A percentile compares a stretch with the other conserved stretches of the same genome.
These are phyloP conservation scores for Salvelinus sp. DNA, from an alignment of 2,113 vertebrate species.

Conservation along the genomic window DNA sequence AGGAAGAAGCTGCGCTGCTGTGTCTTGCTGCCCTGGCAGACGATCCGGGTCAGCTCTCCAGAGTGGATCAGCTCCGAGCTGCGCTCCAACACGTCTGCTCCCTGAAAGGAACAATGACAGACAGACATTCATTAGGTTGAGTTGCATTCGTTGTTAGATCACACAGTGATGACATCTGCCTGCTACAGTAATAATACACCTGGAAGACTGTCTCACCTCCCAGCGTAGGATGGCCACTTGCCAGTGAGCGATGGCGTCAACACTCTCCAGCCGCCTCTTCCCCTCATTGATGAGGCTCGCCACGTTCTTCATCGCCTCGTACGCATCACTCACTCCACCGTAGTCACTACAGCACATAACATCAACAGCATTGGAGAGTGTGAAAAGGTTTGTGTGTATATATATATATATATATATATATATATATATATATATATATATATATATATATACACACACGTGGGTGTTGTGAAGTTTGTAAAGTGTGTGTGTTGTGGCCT, in stretches of 20 bases:
- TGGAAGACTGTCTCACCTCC: constrained; percentile 77
- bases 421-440: too few species aligned
- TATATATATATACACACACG: too few species aligned
- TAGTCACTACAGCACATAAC: constrained; percentile 81
- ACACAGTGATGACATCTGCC: too few species aligned
- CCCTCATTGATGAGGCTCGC: constrained; percentile 96
- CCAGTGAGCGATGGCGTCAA: constrained; percentile 96
- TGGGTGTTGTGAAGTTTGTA: neutral
- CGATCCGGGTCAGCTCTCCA: constrained; percentile 85
- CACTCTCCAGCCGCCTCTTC: constrained; percentile 90
- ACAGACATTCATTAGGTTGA: too few species aligned
- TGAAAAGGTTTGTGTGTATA: neutral
- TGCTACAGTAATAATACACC: too few species aligned
- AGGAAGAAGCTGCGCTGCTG: constrained; percentile 96
- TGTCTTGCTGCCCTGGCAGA: constrained; percentile 87
- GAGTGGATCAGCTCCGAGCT: constrained; percentile 97
- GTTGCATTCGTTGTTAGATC: too few species aligned
- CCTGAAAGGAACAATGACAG: constrained; percentile 66
- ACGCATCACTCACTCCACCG: constrained; percentile 82
- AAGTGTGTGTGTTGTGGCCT: constrained; percentile 13
- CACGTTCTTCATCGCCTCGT: constrained; percentile 96
- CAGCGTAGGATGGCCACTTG: constrained; percentile 93
- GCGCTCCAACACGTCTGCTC: constrained; percentile 84
- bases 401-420: too few species aligned
- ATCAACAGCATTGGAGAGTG: neutral